Base-by-base conservation (phyloP, 2,797 vertebrate species). In the Dendrocincla tyrannina region DNA sequence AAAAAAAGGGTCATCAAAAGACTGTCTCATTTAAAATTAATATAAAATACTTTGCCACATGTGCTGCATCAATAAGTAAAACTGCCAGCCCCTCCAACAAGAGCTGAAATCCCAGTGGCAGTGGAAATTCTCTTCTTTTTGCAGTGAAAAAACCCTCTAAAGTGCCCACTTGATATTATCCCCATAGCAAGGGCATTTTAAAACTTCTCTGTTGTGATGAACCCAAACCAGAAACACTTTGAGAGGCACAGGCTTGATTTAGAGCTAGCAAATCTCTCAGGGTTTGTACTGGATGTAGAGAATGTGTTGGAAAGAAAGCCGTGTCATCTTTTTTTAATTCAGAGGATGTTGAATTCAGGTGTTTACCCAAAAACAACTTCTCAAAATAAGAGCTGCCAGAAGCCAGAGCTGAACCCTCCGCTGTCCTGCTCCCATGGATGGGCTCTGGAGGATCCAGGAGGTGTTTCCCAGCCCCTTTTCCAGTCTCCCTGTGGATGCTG, bases 31-130 rank as follows among this genome's bases (percentile, higher is more conserved):
- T 49, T 39, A 46, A 76, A 73, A 62, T 4, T 42, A 41, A 15
- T 0, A 2, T 49, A 1, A 42, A 68, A 60, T 41, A 13, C 4
- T 50, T 35, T 23, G 52, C 47, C 5, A 23, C 9, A 7, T 7
- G 11, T 63, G 14, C 32, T 50, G 8, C 33, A 56, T 55, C 15
- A 63, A 27, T 53, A 83, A 73, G 53, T 49, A 23, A 41, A 86
- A 13, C 11, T 53, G 10, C 22, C 12, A 15, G 0, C 17, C 7
- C 16, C 7, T 2, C 9, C 10, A 3, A 3, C 33, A 39, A 75
- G 19, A 30, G 1, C 6, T 24, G 46, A 13, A 35, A 30, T 20
- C 19, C 5, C 19, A 22, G 18, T 30, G 30, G 17, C 8, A 27
- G 15, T 62, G 55, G 58, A n/a, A 75, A 33, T 46, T n/a, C 10